Conservation (phyloP, 2,113 vertebrate species). For the Sinocyclocheilus maitianheensis region DNA sequence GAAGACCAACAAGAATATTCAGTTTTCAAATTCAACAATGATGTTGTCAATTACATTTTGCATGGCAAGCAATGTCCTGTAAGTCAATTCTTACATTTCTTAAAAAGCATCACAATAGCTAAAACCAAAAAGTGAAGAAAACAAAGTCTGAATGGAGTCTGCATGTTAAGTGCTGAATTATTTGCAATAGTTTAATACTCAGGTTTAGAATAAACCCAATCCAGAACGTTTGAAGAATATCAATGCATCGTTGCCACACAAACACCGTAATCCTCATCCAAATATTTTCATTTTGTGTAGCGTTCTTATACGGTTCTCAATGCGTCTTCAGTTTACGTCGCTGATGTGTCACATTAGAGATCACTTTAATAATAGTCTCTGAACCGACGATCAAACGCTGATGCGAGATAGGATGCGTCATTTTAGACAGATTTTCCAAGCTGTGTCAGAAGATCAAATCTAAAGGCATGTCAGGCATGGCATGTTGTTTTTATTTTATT, state of each 20-base stretch:
- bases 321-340: neutral
- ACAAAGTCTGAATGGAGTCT: no score
- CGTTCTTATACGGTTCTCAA: neutral
- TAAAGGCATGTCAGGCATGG: slow-evolving; percentile 16
- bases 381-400: slow-evolving; percentile 17
- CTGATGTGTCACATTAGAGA: slow-evolving; percentile 19
- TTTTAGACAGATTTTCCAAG: slow-evolving; percentile 2
- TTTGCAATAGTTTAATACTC: neutral
- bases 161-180: no score
- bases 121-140: neutral
- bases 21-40: neutral
- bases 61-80: neutral
- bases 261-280: neutral
- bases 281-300: neutral
- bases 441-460: slow-evolving; percentile 23
- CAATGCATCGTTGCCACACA: neutral
- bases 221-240: neutral
- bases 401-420: neutral
- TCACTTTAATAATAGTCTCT: slow-evolving; percentile 13
- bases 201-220: neutral
- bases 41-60: neutral
- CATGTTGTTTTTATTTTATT: neutral
- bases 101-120: neutral
- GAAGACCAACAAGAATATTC: neutral
- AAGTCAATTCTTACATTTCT: neutral